Base-by-base conservation (phyloP, 2,888 invertebrate species). In the Sipha maydis region DNA sequence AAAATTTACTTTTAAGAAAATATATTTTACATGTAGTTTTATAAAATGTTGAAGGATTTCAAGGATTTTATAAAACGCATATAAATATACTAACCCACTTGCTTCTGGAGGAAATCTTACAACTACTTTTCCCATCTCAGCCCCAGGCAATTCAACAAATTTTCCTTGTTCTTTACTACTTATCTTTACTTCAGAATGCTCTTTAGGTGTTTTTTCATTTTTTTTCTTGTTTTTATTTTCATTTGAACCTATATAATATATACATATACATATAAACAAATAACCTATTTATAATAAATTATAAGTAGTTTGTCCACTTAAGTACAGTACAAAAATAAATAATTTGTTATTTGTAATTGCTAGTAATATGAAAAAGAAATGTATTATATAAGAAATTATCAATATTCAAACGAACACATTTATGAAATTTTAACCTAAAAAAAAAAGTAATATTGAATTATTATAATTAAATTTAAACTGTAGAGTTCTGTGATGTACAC, bases 51-150 rank as follows among this genome's bases (percentile, higher is more conserved):
- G 38, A 38, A 75, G 7, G 4, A 41, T 11, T 14, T n/a, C 61
- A 79, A 48, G 8, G 48, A 48, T 48, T n/a, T 79, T 19, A 79
- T 48, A 61, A 7, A 21, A 79, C 28, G 19, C n/a, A 19, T n/a
- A 21, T 54, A 76, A 76, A 76, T 76, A 14, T 28, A 90, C 92
- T 91, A 92, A 97, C 94, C 98, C 99, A 90, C 99, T 99, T 67
- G 99, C 99, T 93, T 99, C 99, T 71, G 99, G 99, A n/a, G 99
- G 99, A 92, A 99, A 99, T 90, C 99, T 94, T 0, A 99, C 99
- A 54, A 99, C 95, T 85, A 99, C 99, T 93, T 99, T 97, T 54
- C 99, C 99, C 95, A 96, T 96, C 93, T 98, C 97, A 56, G 99
- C 99, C 85, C 97, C 97, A 0, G 98, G 98, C 85, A 99, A 93